These are phyloP conservation scores for Cygnus olor DNA, from an alignment of 2,797 vertebrate genomes.

Conservation along the genomic window DNA sequence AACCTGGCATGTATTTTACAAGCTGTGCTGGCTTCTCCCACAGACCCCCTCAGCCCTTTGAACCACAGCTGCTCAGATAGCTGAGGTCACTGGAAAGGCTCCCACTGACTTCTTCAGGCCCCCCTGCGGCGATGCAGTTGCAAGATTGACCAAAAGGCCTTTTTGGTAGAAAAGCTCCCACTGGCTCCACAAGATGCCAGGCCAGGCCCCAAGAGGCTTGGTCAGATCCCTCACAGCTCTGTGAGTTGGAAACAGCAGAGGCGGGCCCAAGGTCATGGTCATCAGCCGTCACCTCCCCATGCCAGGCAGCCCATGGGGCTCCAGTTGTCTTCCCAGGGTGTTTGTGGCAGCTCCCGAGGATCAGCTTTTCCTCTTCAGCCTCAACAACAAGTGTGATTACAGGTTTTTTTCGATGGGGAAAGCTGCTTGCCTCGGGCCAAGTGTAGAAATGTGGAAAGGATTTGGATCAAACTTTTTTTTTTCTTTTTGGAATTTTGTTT, in stretches of 20 bases:
- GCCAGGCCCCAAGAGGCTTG: not conserved
- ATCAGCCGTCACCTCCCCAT: no score
- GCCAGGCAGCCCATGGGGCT: not conserved
- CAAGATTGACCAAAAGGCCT: rapidly evolving
- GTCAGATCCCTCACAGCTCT: not conserved
- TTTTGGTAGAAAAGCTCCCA: not conserved
- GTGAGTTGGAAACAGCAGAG: no score
- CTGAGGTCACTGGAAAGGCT: not conserved
- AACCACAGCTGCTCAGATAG: not conserved
- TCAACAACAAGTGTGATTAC: not conserved
- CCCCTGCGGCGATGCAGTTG: not conserved
- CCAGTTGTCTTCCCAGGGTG: not conserved
- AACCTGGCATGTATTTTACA: not conserved
- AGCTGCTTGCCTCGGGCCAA: constrained; percentile 17
- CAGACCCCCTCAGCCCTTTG: not conserved
- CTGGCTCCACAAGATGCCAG: not conserved
- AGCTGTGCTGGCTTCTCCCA: not conserved
- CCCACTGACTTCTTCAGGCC: not conserved
- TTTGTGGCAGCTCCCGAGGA: not conserved
- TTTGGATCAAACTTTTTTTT: constrained; percentile 13
- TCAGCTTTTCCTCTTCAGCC: not conserved
- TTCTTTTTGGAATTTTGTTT: constrained; percentile 25
- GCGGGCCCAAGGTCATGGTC: not conserved
- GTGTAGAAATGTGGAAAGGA: not conserved
- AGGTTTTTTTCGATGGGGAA: not conserved